Percentiles rank a stretch among this genome's conserved stretches.
These are phyloP conservation scores for Dipus sagitta DNA, from an alignment of 2,797 vertebrate genomes.

Conservation along the genomic window DNA sequence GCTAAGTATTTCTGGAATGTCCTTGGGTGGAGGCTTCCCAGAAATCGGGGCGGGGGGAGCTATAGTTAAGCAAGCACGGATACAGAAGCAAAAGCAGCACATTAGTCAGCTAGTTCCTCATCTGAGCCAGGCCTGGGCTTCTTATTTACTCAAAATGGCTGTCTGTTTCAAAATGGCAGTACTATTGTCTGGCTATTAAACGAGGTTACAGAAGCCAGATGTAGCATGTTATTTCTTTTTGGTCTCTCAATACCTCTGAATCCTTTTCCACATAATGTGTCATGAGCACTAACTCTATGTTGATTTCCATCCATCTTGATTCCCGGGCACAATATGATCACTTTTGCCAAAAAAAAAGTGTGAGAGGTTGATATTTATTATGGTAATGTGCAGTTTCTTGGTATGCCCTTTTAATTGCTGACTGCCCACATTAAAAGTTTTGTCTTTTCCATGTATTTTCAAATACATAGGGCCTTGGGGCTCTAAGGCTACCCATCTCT, in stretches of 20 bases:
- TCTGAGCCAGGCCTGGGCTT: too few species aligned
- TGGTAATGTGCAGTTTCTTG: background rate
- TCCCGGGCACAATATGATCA: background rate
- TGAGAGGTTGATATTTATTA: background rate
- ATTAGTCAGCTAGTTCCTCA: too few species aligned
- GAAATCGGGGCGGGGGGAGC: too few species aligned
- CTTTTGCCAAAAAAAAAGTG: slow-evolving; percentile 6
- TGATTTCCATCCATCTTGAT: background rate
- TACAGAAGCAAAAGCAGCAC: too few species aligned
- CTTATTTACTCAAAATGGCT: too few species aligned
- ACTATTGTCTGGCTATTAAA: too few species aligned
- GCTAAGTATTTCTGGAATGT: too few species aligned
- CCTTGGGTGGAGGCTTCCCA: too few species aligned
- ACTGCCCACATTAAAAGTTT: background rate
- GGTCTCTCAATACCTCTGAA: background rate
- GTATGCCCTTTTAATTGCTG: background rate
- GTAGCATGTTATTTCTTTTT: too few species aligned
- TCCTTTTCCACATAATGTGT: background rate
- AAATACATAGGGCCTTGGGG: background rate
- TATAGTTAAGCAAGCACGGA: too few species aligned
- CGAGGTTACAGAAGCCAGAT: too few species aligned
- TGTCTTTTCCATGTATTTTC: slow-evolving; percentile 48
- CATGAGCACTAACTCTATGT: background rate
- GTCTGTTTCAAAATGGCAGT: too few species aligned
- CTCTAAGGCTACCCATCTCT: background rate